Base-by-base conservation (phyloP, 2,888 invertebrate genomes). In the Criorhina ranunculi region DNA sequence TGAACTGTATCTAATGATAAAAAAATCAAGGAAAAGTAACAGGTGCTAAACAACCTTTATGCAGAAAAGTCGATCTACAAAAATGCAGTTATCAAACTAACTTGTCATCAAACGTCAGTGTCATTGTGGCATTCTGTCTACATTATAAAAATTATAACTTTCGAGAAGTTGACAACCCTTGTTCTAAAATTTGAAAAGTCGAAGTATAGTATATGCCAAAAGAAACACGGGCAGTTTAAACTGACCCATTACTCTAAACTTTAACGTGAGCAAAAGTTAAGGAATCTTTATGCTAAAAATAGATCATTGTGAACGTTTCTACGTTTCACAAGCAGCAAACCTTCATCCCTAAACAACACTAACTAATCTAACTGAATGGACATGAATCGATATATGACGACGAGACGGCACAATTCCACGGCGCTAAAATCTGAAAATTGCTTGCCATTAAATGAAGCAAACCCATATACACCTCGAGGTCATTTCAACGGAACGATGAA, bases 391-490 rank as follows among this genome's bases (percentile, higher is more conserved):
- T 82, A 64, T 77, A 40, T 19, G 19, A 35, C 15, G 35, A 46
- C 40, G 44, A 44, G 57, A 79, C 59, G 70, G 76, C 46, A 76
- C 80, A 70, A 85, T 86, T 85, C 72, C 53, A 72, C 76, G 86
- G 81, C 86, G 86, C 86, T 81, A 81, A 80, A 86, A 75, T 80
- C 79, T 46, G 53, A 70, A 76, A 86, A 86, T 81, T 81, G 76
- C 76, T 76, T 72, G 81, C 81, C 76, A 86, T 86, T 86, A 86
- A 86, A 72, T 76, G 80, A 76, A 72, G 83, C 69, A 85, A 79
- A 69, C 73, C 83, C 78, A 85, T 80, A 85, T 80, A 85, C 85
- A 80, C 85, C 85, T 80, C 75, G 85, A 85, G 85, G 85, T 85
- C 80, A 85, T 76, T 80, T 59, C 75, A 70, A 85, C 75, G 75